Evolutionary conservation across 53 echinoderm and acorn worm species (phyloP).

Genomic region (Pentamera pediparva): DNA sequence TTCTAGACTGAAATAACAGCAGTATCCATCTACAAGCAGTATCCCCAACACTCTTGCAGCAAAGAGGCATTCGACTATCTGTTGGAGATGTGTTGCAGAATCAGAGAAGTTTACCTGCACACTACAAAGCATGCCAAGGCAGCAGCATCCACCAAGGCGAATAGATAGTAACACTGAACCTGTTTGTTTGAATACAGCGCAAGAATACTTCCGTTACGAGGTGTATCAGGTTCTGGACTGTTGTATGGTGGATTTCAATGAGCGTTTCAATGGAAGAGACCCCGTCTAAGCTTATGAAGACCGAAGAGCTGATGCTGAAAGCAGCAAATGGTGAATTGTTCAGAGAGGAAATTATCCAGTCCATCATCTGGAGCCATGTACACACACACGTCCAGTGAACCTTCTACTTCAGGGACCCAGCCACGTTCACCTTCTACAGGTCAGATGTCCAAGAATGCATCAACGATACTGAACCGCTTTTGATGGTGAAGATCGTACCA

Average conservation of each 20-base stretch:
- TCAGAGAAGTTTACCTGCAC: not conserved
- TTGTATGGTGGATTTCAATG: not conserved
- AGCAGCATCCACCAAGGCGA: not conserved
- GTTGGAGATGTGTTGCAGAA: too few species aligned
- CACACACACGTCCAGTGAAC: too few species aligned
- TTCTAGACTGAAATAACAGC: not conserved
- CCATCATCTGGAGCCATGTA: too few species aligned
- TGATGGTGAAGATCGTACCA: too few species aligned
- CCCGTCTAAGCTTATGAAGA: too few species aligned
- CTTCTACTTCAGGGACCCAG: too few species aligned
- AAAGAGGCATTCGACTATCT: not conserved
- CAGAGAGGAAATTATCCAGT: too few species aligned
- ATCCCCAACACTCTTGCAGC: not conserved
- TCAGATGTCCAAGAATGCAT: too few species aligned
- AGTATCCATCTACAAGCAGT: not conserved
- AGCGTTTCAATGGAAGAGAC: not conserved
- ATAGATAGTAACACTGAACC: not conserved
- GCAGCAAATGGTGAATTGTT: too few species aligned
- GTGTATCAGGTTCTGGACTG: conserved; percentile 1
- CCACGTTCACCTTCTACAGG: too few species aligned
- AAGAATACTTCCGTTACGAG: not conserved
- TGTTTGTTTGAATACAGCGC: not conserved
- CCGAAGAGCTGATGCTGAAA: too few species aligned
- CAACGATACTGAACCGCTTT: too few species aligned
- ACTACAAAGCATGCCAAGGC: not conserved